Base-by-base conservation (phyloP, 2,113 vertebrate genomes). In the Chaetodon auriga region DNA sequence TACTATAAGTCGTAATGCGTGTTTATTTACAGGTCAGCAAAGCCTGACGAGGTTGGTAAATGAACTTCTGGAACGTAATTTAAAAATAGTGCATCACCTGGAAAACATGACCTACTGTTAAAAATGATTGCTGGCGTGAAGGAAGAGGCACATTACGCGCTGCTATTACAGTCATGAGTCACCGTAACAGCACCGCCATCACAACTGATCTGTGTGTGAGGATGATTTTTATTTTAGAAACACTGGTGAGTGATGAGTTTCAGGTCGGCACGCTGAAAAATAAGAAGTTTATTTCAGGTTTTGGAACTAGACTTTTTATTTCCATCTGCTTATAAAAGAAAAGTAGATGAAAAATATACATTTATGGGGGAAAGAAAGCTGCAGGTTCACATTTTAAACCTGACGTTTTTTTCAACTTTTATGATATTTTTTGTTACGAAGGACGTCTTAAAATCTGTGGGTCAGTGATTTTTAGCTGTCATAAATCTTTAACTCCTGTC, bases 91-190 rank as follows among this genome's bases (percentile, higher is more conserved):
- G 16, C 4, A 19, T 21, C 35, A 83, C 53, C 68, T 65, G 18
- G 18, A 83, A 83, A 71, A 68, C 2, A 78, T 30, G 66, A 78
- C 43, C 62, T 3, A 11, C 36, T 66, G 57, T 55, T 6, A 43
- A 81, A 81, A 71, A 60, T 25, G 30, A 77, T 57, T 58, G 71
- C 35, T 23, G 61, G 68, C 62, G 35, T 69, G 54, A 73, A 55
- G 71, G 14, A 65, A 68, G 61, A 66, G 72, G 38, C 2, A 45
- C 75, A 70, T 70, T 68, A 80, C 60, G n/a, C 36, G 0, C 25
- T 2, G 68, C 78, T n/a, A 46, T 55, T 63, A 66, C 51, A 77
- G 75, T 6, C n/a, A 38, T 75, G 86, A 88, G 53, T 87, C 86
- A 84, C 51, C 64, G 3, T 43, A 48, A 30, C 4, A 51, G 30